Conservation (phyloP, 2,888 invertebrate species). For the Brassicogethes aeneus region DNA sequence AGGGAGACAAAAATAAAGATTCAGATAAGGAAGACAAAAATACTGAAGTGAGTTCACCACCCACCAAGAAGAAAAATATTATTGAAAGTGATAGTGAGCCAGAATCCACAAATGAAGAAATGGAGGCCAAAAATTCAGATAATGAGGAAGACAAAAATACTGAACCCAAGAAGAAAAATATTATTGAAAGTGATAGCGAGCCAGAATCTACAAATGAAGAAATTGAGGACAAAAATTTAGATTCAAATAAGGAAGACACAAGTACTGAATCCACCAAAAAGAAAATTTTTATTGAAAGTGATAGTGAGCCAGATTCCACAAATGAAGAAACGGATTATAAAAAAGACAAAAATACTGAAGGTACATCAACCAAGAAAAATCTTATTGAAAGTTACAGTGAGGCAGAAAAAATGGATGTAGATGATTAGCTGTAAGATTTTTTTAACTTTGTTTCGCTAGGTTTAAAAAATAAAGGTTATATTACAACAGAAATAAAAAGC, state of each 20-base stretch:
- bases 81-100: constrained; percentile 5
- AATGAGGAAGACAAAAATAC: neutral
- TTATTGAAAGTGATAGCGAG: constrained; percentile 4
- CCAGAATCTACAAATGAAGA: constrained; percentile 5
- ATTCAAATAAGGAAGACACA: no score
- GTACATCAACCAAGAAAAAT: neutral
- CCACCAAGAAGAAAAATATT: neutral
- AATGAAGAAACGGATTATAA: neutral
- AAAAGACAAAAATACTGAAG: neutral
- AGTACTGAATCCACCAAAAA: neutral
- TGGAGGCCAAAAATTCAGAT: neutral
- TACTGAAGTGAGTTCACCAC: neutral
- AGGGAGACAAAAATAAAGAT: neutral
- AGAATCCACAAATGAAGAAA: neutral
- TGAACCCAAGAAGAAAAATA: constrained; percentile 1
- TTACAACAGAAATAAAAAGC: no score
- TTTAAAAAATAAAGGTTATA: no score
- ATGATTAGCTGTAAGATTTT: no score
- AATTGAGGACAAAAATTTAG: neutral
- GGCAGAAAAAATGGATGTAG: neutral
- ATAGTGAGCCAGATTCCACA: neutral
- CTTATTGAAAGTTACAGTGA: constrained; percentile 3
- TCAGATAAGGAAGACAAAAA: constrained; percentile 1
- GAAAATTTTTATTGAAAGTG: neutral
- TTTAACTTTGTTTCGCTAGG: no score